Base-by-base conservation (phyloP, 2,113 vertebrate species). In the Chroicocephalus ridibundus region DNA sequence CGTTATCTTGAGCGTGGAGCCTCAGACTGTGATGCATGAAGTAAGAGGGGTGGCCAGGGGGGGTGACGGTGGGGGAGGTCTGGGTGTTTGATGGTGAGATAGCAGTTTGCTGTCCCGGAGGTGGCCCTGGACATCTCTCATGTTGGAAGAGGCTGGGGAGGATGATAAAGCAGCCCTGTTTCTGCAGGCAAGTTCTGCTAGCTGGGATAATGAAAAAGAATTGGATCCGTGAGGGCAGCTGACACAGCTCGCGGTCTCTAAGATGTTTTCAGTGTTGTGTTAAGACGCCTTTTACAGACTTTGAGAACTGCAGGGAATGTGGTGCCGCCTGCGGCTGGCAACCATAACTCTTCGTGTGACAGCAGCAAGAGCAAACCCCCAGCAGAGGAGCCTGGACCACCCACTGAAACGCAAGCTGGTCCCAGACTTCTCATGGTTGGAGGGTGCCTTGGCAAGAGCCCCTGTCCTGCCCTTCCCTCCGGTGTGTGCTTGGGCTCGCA, bases 121-220 rank as follows among this genome's bases (percentile, higher is more conserved):
- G 9, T 70, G 64, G 34, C 54, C 58, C 55, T 46, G 80, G 75
- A 19, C 13, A 2, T n/a, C 36, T 13, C 60, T 88, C 4, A 0
- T 0, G 1, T 38, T n/a, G 70, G 27, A 34, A 70, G 86, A 69
- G 70, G 57, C 81, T 65, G 66, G 49, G 44, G 42, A 81, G 55
- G 74, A 40, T 44, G 77, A 84, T 68, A 52, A 94, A 91, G 84
- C 91, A 93, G 57, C 65, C 27, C 29, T 55, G 47, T 19, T 86
- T 60, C 89, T 68, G 38, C 81, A 91, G 86, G 47, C 83, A 20
- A 64, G 60, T 90, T 78, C 86, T 58, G 32, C 80, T 86, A 31
- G 83, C 80, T 84, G 91, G 93, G 93, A 66, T 94, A 94, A 96
- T 96, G 94, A 80, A 77, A 77, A 90, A 70, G 64, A 83, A 90